Conservation (phyloP, 2,888 invertebrate species). For the Pocota personata region DNA sequence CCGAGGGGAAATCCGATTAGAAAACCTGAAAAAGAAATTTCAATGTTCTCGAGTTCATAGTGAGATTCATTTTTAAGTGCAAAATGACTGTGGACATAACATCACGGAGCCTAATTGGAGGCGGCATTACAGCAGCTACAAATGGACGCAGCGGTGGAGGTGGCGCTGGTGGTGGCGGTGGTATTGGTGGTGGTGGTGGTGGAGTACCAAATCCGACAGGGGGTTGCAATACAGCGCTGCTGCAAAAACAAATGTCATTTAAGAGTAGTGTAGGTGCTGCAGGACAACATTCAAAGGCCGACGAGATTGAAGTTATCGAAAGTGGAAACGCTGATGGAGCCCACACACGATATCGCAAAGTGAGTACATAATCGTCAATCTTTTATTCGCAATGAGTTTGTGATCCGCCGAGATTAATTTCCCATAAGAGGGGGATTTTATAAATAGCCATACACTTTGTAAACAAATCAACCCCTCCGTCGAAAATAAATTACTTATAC, state of each 20-base stretch:
- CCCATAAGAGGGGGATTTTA: conserved; percentile 21
- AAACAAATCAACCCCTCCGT: conserved; percentile 42
- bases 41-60: conserved; percentile 37
- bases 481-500: conserved; percentile 35
- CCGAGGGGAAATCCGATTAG: not conserved
- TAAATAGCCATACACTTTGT: conserved; percentile 50
- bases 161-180: conserved; percentile 69
- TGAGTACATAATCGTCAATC: conserved; percentile 69
- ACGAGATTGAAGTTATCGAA: conserved; percentile 81
- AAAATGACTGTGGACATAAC: conserved; percentile 71
- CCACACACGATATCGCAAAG: conserved; percentile 79
- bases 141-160: conserved; percentile 74
- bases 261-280: conserved; percentile 79
- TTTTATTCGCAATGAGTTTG: not conserved
- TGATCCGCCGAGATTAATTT: conserved; percentile 11
- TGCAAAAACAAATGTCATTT: conserved; percentile 81
- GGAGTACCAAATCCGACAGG: conserved; percentile 81
- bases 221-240: conserved; percentile 78
- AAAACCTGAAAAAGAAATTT: conserved; percentile 25
- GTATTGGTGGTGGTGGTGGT: conserved; percentile 78
- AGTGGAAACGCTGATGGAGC: conserved; percentile 78
- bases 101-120: conserved; percentile 62
- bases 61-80: not conserved
- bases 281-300: conserved; percentile 79
- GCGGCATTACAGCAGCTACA: conserved; percentile 62